These are phyloP conservation scores for Macropus fuliginosus DNA, from an alignment of 2,797 vertebrate species.

Conservation along the genomic window DNA sequence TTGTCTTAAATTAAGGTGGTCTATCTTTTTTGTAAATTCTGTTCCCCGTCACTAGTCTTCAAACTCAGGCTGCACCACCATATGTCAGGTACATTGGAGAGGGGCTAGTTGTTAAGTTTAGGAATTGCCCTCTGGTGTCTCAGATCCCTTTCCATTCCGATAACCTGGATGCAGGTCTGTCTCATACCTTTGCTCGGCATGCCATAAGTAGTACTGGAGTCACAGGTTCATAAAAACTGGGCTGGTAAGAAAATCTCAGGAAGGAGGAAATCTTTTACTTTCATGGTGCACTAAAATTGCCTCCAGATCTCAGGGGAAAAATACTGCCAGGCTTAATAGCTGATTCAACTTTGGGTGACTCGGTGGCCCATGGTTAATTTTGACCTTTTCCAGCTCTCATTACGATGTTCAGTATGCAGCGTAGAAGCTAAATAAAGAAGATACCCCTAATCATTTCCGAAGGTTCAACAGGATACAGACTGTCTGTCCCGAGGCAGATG, in stretches of 20 bases:
- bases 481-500: slow-evolving; percentile 11
- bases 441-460: slow-evolving; percentile 16
- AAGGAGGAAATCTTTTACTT: slow-evolving; percentile 37
- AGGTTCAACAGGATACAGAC: neutral
- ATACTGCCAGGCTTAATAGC: slow-evolving; percentile 49
- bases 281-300: neutral
- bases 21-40: neutral
- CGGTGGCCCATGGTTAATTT: neutral
- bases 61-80: neutral
- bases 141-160: neutral
- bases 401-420: neutral
- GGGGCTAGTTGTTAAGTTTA: neutral
- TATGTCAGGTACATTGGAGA: neutral
- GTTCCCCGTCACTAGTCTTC: neutral
- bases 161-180: neutral
- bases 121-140: neutral
- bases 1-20: neutral
- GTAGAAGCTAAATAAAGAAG: slow-evolving; percentile 28
- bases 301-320: slow-evolving; percentile 51
- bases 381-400: slow-evolving; percentile 42
- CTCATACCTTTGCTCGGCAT: neutral
- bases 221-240: neutral
- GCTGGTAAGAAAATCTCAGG: neutral
- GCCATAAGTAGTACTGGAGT: neutral
- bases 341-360: slow-evolving; percentile 24